These are phyloP conservation scores for Diuraphis noxia DNA, from an alignment of 1,140 invertebrate species.

Conservation along the genomic window DNA sequence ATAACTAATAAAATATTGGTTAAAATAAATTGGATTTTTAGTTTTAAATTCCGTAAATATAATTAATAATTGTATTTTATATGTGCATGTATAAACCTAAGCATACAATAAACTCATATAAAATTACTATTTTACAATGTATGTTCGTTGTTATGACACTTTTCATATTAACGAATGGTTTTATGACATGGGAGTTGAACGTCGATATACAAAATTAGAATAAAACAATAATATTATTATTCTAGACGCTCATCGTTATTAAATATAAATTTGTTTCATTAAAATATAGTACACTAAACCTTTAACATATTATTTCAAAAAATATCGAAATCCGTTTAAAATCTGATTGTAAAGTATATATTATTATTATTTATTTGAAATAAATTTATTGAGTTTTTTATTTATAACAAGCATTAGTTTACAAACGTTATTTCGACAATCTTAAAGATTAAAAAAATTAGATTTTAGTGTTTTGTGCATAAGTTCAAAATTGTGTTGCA, in stretches of 20 bases:
- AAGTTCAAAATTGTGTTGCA: neutral
- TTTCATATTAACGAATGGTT: constrained; percentile 1
- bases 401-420: neutral
- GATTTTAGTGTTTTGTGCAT: neutral
- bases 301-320: neutral
- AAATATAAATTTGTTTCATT: neutral
- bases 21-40: constrained; percentile 9
- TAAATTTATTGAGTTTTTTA: neutral
- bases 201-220: neutral
- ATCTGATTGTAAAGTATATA: neutral
- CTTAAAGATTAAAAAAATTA: neutral
- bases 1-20: neutral
- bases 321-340: neutral
- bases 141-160: neutral
- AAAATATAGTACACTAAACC: neutral
- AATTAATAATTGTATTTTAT: neutral
- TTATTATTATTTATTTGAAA: too few relatives aligned
- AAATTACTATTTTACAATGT: neutral
- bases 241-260: neutral
- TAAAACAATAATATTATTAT: neutral
- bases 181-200: neutral
- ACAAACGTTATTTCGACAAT: neutral
- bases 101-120: neutral
- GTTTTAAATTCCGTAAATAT: neutral
- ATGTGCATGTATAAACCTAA: neutral